Percentiles rank a stretch among this genome's conserved stretches.
phyloP scores from a whole-genome alignment of 2,888 invertebrate species.

The Ceramica pisi region DNA sequence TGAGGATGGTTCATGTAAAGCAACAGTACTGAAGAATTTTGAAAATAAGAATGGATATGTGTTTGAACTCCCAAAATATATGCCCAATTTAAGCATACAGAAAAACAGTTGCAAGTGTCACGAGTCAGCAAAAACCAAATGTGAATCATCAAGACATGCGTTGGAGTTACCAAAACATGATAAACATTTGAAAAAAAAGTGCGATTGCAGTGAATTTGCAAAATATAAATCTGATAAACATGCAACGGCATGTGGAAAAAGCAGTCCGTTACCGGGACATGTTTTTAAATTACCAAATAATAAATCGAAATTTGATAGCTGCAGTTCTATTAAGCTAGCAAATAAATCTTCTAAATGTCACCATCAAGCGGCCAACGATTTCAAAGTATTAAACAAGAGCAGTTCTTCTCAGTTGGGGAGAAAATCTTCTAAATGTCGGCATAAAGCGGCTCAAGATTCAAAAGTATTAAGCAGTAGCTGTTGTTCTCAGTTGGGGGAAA shows the following conservation, averaged over 20 bases:
- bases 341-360: neutral
- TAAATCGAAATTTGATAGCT: neutral
- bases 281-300: slow-evolving; percentile 16
- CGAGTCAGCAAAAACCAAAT: neutral
- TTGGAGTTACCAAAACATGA: neutral
- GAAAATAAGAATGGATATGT: slow-evolving; percentile 6
- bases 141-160: neutral
- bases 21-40: neutral
- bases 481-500: neutral
- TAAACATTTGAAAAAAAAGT: neutral
- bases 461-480: no score
- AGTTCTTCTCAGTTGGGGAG: no score
- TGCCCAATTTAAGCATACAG: neutral
- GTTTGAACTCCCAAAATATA: slow-evolving; percentile 2
- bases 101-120: neutral
- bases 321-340: neutral
- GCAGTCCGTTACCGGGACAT: slow-evolving; percentile 3
- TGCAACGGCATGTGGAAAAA: neutral
- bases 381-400: neutral
- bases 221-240: slow-evolving; percentile 10
- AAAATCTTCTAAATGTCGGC: no score
- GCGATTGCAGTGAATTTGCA: neutral
- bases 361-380: neutral
- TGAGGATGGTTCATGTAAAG: neutral
- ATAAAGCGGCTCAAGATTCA: no score